Percentiles rank a stretch among this genome's conserved stretches.
Conservation (phyloP, 2,888 invertebrate species). For the Eulithis prunata region DNA sequence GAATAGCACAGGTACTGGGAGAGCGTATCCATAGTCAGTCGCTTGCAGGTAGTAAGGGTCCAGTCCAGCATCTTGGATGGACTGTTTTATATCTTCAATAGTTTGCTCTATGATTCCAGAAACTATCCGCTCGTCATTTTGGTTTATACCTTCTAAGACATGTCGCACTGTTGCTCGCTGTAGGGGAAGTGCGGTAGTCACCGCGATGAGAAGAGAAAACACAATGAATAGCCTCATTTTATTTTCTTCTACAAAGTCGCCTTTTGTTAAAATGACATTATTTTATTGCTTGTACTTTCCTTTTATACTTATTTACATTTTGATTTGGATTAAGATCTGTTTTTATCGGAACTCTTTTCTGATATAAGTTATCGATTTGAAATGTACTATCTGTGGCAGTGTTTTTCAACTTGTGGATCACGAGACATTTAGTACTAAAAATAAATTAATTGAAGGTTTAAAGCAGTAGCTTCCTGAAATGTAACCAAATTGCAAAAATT, state of each 20-base stretch:
- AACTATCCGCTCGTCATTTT: conserved; percentile 17
- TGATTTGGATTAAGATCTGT: neutral
- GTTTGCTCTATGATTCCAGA: conserved; percentile 12
- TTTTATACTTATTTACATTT: conserved; percentile 9
- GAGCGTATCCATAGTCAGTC: neutral
- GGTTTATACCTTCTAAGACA: conserved; percentile 9
- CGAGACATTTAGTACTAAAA: too few relatives aligned
- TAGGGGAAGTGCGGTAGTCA: conserved; percentile 15
- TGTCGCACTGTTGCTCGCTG: neutral
- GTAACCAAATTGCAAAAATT: too few relatives aligned
- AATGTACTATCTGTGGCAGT: too few relatives aligned
- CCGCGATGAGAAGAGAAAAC: conserved; percentile 17
- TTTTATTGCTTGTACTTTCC: neutral
- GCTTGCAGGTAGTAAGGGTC: conserved; percentile 21
- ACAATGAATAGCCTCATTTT: conserved; percentile 22
- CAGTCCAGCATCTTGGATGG: conserved; percentile 24
- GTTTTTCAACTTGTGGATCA: too few relatives aligned
- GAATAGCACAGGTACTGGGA: conserved; percentile 24
- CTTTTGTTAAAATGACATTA: neutral
- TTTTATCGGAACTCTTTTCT: too few relatives aligned
- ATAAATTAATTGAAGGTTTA: too few relatives aligned
- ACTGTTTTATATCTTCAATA: conserved; percentile 17
- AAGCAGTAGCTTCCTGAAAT: too few relatives aligned
- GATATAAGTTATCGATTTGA: too few relatives aligned
- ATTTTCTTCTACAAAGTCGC: neutral